phyloP scores from a whole-genome alignment of 2,113 vertebrate species.

The Bubo blakistoni region DNA sequence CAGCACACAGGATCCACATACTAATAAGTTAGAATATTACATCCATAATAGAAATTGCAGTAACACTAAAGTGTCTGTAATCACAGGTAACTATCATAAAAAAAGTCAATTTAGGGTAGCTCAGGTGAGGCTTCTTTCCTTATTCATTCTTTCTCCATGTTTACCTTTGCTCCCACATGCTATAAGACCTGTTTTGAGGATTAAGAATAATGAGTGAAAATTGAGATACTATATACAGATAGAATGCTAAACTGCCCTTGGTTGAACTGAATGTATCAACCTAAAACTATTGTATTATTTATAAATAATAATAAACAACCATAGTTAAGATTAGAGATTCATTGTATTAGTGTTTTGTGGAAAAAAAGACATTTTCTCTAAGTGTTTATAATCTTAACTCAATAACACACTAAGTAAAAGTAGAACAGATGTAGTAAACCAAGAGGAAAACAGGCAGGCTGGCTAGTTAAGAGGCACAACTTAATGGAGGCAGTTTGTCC shows the following conservation, averaged over 20 bases:
- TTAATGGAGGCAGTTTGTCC: not conserved
- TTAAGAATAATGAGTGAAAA: not conserved
- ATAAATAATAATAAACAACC: not conserved
- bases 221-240: not conserved
- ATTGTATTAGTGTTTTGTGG: not conserved
- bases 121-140: not conserved
- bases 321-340: not conserved
- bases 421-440: not conserved
- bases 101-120: not conserved
- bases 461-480: not conserved
- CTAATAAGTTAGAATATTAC: not conserved
- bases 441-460: not conserved
- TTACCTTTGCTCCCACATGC: not conserved
- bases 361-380: not conserved
- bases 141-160: not conserved
- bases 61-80: not conserved
- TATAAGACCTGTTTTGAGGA: not conserved
- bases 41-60: not conserved
- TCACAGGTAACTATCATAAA: not conserved
- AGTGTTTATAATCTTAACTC: not conserved
- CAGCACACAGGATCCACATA: not conserved
- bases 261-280: not conserved
- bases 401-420: not conserved
- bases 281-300: not conserved
- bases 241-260: not conserved